phyloP scores from a whole-genome alignment of 1,140 invertebrate species.

The Berghia stephanieae region DNA sequence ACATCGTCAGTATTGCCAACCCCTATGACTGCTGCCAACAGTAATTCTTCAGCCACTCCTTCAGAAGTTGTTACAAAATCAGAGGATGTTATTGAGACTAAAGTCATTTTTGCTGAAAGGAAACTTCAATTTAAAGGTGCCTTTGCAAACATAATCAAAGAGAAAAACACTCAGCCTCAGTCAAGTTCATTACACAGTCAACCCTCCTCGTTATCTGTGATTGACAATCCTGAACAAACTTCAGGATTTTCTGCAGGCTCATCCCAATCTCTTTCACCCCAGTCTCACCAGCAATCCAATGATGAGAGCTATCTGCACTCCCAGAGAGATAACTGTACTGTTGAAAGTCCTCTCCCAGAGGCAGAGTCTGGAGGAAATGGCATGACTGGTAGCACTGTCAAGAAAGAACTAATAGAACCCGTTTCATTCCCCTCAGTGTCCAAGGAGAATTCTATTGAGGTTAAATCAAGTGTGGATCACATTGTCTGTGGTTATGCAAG shows the following conservation, averaged over 20 bases:
- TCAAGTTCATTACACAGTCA: background rate
- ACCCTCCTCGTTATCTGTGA: background rate
- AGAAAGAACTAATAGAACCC: background rate
- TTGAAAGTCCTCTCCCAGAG: background rate
- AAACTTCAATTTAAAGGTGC: background rate
- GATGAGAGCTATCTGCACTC: background rate
- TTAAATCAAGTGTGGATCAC: constrained; percentile 12
- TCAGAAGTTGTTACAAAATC: constrained; percentile 12
- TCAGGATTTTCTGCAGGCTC: background rate
- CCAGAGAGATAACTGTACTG: too few relatives aligned
- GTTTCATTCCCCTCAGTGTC: background rate
- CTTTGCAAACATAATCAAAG: background rate
- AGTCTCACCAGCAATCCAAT: background rate
- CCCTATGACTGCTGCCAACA: background rate
- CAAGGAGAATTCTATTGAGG: background rate
- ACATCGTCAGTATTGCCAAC: background rate
- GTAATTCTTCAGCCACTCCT: background rate
- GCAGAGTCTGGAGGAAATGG: background rate
- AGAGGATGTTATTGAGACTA: background rate
- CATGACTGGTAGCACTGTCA: background rate
- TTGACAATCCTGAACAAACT: background rate
- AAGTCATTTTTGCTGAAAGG: background rate
- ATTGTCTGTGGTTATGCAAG: background rate
- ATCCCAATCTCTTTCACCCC: background rate
- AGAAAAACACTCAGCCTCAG: background rate